Conservation (phyloP, 2,888 invertebrate genomes). For the Trichogramma evanescens region DNA sequence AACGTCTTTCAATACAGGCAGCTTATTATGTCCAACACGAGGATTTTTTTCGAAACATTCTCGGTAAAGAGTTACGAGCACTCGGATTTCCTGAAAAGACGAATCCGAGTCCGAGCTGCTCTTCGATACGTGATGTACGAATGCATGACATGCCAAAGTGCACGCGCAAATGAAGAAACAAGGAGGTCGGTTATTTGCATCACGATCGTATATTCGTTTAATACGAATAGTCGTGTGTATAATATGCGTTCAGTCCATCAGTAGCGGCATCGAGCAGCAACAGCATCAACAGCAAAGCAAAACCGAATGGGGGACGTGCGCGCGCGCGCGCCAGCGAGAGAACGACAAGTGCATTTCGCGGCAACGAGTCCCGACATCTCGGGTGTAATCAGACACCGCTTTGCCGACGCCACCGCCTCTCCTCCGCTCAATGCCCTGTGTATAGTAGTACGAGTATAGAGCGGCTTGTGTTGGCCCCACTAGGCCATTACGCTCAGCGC, state of each 20-base stretch:
- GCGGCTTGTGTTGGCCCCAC: slow-evolving; percentile 9
- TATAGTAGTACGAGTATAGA: neutral
- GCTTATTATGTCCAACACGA: too few species aligned
- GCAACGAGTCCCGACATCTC: slow-evolving; percentile 42
- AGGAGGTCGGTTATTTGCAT: slow-evolving; percentile 1
- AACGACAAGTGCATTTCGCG: slow-evolving; percentile 37
- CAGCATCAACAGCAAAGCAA: slow-evolving; percentile 30
- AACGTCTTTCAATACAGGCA: too few species aligned
- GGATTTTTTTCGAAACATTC: too few species aligned
- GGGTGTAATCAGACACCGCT: slow-evolving; percentile 47
- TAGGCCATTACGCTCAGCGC: too few species aligned
- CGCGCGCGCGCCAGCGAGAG: neutral
- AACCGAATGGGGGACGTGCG: neutral
- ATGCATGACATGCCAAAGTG: neutral
- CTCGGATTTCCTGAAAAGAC: too few species aligned
- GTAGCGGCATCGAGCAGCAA: slow-evolving; percentile 46
- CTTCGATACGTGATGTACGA: too few species aligned
- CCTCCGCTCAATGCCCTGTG: too few species aligned
- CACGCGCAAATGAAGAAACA: neutral
- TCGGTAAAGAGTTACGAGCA: too few species aligned
- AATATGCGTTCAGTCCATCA: slow-evolving; percentile 23
- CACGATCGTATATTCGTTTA: too few species aligned
- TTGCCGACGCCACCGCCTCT: slow-evolving; percentile 1
- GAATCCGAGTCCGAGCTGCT: too few species aligned
- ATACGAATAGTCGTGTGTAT: slow-evolving; percentile 10